Conservation (phyloP, 2,888 invertebrate genomes). For the Stegophylla sp. region DNA sequence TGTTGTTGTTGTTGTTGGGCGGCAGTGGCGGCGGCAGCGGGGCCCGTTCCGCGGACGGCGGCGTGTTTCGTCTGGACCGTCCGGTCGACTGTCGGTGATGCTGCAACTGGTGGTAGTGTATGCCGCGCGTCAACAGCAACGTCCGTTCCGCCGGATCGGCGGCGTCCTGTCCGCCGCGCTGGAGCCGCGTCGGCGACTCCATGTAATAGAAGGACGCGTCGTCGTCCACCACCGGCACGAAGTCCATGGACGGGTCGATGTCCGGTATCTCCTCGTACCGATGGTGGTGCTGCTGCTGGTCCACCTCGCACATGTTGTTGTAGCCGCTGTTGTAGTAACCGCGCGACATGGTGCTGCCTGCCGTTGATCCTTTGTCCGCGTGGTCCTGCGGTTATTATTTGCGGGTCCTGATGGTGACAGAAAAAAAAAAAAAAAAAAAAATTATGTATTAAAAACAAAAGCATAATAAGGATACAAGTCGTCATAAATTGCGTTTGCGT, state of each 20-base stretch:
- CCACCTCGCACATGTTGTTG: conserved; percentile 58
- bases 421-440: no score
- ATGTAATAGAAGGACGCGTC: conserved; percentile 42
- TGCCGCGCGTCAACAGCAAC: conserved; percentile 29
- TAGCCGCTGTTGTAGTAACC: conserved; percentile 65
- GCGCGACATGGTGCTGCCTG: conserved; percentile 63
- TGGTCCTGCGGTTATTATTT: no score
- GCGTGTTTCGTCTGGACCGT: not conserved
- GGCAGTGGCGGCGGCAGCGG: conserved; percentile 26
- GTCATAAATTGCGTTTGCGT: no score
- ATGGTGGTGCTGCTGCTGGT: conserved; percentile 35
- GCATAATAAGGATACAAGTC: no score
- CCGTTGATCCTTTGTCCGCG: no score
- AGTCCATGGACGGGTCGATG: conserved; percentile 57
- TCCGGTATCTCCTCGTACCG: conserved; percentile 52
- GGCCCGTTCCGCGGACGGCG: not conserved
- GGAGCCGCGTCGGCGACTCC: conserved; percentile 45
- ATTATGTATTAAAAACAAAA: no score
- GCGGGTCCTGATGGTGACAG: not conserved
- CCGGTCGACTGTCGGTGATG: not conserved
- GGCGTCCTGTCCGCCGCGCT: not conserved
- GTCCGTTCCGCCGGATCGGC: conserved; percentile 36
- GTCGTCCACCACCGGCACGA: conserved; percentile 23
- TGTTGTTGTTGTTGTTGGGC: not conserved
- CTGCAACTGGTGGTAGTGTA: conserved; percentile 3